Base-by-base conservation (phyloP, 2,888 invertebrate genomes). In the Lutraria lutraria region DNA sequence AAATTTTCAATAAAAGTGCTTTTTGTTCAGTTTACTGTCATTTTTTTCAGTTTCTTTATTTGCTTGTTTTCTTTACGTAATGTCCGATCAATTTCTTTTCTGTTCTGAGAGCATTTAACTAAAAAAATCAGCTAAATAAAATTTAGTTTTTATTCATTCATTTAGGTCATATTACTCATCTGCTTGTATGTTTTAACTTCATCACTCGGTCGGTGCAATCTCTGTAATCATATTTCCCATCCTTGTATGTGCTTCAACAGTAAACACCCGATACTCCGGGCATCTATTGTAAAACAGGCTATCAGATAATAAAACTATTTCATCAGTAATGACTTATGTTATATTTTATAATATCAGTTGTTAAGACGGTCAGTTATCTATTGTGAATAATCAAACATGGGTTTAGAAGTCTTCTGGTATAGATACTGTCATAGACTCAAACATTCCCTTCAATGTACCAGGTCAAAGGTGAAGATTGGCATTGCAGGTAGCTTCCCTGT, bases 291-390 rank as follows among this genome's bases (percentile, higher is more conserved):
- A 83, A 83, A 56, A 87, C 87, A 87, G 83, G 94, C 94, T 94
- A 89, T 92, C 91, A 88, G 91, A 92, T 84, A 90, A 92, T 88
- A 88, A 88, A 92, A 91, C 86, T 80, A 92, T 89, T 88, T 89
- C 90, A 90, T 92, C 91, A 85, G 87, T 72, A 87, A 21, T 21
- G n/a, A 0, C 60, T 60, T 43, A 43, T 8, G 43, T 43, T 43
- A 43, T 43, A 43, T 43, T 43, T 43, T 43, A 43, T 43, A 8
- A n/a, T n/a, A n/a, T n/a, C n/a, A n/a, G n/a, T n/a, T n/a, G n/a
- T n/a, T n/a, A n/a, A n/a, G n/a, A n/a, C n/a, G n/a, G n/a, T n/a
- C n/a, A n/a, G n/a, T n/a, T n/a, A n/a, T n/a, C n/a, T 43, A 43
- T 43, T 43, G 43, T 43, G 8, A 8, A 4, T 4, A 43, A 43